Conservation (phyloP, 2,113 vertebrate species). For the Mustela nigripes region DNA sequence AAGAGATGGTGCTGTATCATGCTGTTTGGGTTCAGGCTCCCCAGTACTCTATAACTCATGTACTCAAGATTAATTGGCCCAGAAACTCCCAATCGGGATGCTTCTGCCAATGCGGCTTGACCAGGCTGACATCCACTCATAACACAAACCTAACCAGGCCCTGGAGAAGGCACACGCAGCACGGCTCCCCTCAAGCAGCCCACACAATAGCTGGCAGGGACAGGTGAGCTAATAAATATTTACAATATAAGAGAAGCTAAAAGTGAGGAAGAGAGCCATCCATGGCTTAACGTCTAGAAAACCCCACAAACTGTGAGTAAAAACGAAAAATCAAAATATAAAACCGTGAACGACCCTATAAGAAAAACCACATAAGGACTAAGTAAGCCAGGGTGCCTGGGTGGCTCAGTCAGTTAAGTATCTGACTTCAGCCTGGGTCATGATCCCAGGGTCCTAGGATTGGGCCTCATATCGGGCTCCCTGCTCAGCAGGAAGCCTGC, state of each 20-base stretch:
- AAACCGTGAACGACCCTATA: neutral
- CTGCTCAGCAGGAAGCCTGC: too few species aligned
- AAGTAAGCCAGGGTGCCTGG: neutral
- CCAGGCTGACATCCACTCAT: neutral
- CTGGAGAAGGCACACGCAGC: neutral
- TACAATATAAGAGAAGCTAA: neutral
- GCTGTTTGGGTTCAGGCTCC: neutral
- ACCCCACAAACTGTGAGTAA: neutral
- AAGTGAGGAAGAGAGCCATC: neutral
- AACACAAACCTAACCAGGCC: neutral
- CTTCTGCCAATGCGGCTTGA: neutral
- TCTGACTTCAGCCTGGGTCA: neutral
- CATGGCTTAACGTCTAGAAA: neutral
- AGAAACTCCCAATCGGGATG: neutral
- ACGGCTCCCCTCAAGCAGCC: neutral
- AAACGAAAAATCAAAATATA: neutral
- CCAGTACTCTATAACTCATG: neutral
- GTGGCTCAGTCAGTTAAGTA: neutral
- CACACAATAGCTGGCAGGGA: neutral
- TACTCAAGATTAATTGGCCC: neutral
- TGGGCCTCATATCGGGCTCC: too few species aligned
- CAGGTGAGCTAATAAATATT: neutral
- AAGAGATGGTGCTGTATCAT: neutral
- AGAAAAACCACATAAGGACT: neutral
- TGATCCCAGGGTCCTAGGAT: neutral